Evolutionary conservation across 2,797 vertebrate genomes (phyloP), one percentile per base, ranked within the genome.

Genomic region (Alauda arvensis): DNA sequence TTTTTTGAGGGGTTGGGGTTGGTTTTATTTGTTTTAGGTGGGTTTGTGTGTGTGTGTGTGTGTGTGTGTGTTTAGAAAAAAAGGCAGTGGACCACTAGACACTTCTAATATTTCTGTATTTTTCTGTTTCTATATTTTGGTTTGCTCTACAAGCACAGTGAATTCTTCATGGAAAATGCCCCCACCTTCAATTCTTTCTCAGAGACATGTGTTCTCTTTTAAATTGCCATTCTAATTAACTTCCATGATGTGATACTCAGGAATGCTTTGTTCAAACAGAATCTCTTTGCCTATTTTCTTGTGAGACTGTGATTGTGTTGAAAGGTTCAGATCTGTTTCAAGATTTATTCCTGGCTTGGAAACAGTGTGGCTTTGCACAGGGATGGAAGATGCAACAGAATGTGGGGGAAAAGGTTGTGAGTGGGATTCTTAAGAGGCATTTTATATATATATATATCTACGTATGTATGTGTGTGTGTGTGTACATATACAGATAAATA

Each of bases 381-480:
- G 37, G 48, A 53, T 13, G 25, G 34, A 62, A 52, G 57, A 55
- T 20, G 42, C 23, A 52, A 24, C 6, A 42, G 16, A 59, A 28
- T 14, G 26, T 9, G 13, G 12, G 19, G 5, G 19, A 72, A 43
- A 2, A 4, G 39, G 43, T 8, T n/a, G 25, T 28, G 8, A 34
- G 26, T 1, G 4, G 29, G 24, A 17, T 48, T 65, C n/a, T 61
- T 69, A 37, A n/a, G 24, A 9, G 9, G 34, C 1, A 17, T 39
- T 33, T 7, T 42, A 9, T 33, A 7, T 10, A 8, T 14, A 14
- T 11, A 21, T 20, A 18, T 14, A 2, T 6, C 4, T 14, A 1
- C 10, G 6, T 23, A 3, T 13, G 4, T 28, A 5, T 37, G 6
- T 13, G 5, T 23, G 9, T 13, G 3, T 55, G 29, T 61, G 5